phyloP scores from a whole-genome alignment of 1,140 invertebrate genomes.

The Coenobita brevimanus region DNA sequence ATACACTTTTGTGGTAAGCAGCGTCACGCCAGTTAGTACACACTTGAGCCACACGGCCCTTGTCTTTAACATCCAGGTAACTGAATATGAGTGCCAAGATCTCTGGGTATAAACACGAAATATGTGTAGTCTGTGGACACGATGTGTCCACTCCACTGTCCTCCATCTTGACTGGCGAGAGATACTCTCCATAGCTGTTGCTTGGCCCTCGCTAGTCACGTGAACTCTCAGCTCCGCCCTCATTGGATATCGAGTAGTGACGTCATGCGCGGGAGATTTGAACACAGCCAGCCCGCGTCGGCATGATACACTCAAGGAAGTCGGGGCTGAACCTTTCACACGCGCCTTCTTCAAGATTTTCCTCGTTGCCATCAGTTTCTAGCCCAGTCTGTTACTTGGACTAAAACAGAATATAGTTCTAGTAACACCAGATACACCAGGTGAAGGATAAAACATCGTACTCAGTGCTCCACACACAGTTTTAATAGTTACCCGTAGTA shows the following conservation, averaged over 20 bases:
- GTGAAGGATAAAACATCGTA: too few relatives aligned
- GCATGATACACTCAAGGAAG: slow-evolving; percentile 47
- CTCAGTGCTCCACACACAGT: too few relatives aligned
- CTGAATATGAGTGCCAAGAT: slow-evolving; percentile 93
- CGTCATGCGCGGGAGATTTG: slow-evolving; percentile 65
- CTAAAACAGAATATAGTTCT: too few relatives aligned
- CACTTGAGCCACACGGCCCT: slow-evolving; percentile 91
- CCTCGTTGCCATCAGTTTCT: background rate
- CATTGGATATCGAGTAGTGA: slow-evolving; percentile 52
- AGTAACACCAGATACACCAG: too few relatives aligned
- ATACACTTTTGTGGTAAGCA: slow-evolving; percentile 89
- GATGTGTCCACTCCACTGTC: slow-evolving; percentile 64
- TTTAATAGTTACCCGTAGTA: background rate
- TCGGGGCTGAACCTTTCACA: slow-evolving; percentile 13
- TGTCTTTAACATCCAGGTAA: slow-evolving; percentile 89
- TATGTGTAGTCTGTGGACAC: slow-evolving; percentile 64
- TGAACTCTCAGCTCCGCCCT: slow-evolving; percentile 9
- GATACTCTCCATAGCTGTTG: slow-evolving; percentile 68
- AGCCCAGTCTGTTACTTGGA: too few relatives aligned
- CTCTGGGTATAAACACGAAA: slow-evolving; percentile 85
- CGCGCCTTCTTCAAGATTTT: background rate
- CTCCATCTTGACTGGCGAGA: slow-evolving; percentile 70
- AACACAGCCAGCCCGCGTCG: slow-evolving; percentile 51
- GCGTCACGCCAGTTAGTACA: slow-evolving; percentile 92
- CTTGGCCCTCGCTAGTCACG: slow-evolving; percentile 68